Evolutionary conservation across 2,888 invertebrate species (phyloP), one percentile per base, ranked within the genome.

Genomic region (Hartigia nigra): DNA sequence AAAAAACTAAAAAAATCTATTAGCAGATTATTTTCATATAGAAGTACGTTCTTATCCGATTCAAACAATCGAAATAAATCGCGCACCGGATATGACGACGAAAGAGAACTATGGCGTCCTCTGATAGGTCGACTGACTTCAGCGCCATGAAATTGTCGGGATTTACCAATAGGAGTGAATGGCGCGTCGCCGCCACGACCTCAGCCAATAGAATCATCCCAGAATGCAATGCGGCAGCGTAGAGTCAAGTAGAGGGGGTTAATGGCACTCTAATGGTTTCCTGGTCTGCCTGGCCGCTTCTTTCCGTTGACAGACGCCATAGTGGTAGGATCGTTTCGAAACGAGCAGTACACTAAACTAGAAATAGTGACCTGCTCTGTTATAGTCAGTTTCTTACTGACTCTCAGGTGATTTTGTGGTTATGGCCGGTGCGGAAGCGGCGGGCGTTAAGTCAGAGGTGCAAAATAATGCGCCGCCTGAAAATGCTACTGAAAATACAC

Each of bases 341-440:
- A 69, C 31, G 12, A 77, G 37, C 70, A 70, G 35, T 72, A 31
- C 37, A 31, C 74, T 79, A 80, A 77, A 76, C 81, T 78, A 78
- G 76, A 77, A 14, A 12, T 31, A 3, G 69, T 74, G 12, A 69
- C 31, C 39, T 72, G 77, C 31, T 78, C 74, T 81, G 79, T 76
- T 72, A 75, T 74, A 55, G 55, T 55, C 55, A 55, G 55, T 55
- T 55, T 39, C 23, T 2, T 55, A 55, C 55, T 55, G 55, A 55
- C 55, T 55, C 39, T 32, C 77, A 70, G 12, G 72, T 34, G n/a
- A 77, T 35, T 34, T 70, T 2, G 32, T 55, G 35, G n/a, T 11
- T 75, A 82, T 74, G 70, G 87, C 88, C 82, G 90, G 89, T 72
- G 84, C 88, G 4, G 91, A 91, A 76, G 85, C 86, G 11, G 81